Percentiles rank a stretch among this genome's conserved stretches.
phyloP scores from a whole-genome alignment of 2,113 vertebrate species.

The Phalacrocorax brasilianus region DNA sequence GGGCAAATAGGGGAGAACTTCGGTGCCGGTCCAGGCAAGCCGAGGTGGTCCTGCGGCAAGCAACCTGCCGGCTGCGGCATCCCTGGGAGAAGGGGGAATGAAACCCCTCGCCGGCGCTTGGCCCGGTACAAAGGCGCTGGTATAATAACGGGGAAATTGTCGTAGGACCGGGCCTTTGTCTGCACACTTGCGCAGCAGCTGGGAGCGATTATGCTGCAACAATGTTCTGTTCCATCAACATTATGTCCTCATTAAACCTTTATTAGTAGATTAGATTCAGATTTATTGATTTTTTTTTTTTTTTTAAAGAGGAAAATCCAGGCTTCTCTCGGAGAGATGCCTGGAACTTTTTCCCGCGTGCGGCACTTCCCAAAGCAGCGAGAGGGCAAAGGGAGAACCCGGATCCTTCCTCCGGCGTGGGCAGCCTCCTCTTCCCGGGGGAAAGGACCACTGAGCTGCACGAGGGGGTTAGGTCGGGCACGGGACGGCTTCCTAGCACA shows the following conservation, averaged over 20 bases:
- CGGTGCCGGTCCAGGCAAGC: not conserved
- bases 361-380: not conserved
- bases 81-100: not conserved
- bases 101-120: not conserved
- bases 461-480: not conserved
- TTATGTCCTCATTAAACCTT: slow-evolving; percentile 83
- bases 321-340: not conserved
- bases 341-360: not conserved
- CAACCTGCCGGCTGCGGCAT: rapidly evolving
- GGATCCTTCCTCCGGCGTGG: not conserved
- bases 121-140: not conserved
- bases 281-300: slow-evolving; percentile 73
- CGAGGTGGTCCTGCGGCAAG: not conserved
- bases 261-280: slow-evolving; percentile 84
- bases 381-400: not conserved
- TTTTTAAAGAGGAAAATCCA: slow-evolving; percentile 45
- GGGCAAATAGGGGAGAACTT: not conserved
- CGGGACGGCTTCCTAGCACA: not conserved
- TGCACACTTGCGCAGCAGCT: slow-evolving; percentile 47
- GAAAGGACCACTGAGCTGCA: not conserved
- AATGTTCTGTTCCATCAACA: slow-evolving; percentile 73
- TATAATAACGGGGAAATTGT: not conserved
- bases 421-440: not conserved
- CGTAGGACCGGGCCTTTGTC: slow-evolving; percentile 42
- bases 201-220: slow-evolving; percentile 67